Conservation (phyloP, 1,140 invertebrate genomes). For the Drosophila bocki region DNA sequence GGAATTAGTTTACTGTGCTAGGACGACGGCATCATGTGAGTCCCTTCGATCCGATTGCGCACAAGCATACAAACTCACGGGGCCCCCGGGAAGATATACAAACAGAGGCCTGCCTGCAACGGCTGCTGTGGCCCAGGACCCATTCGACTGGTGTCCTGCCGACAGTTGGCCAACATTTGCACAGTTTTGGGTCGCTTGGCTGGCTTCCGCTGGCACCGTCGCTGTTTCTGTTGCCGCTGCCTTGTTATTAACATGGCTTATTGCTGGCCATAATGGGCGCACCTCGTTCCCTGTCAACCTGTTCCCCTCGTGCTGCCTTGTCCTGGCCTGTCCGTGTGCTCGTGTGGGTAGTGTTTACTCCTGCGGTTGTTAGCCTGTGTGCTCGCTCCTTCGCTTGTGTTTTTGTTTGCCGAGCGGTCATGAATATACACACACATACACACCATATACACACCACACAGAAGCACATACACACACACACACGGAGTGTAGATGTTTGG, state of each 20-base stretch:
- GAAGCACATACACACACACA: background rate
- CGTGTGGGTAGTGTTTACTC: conserved; percentile 61
- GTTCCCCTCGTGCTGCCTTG: conserved; percentile 2
- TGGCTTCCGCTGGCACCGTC: conserved; percentile 18
- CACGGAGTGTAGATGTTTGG: conserved; percentile 54
- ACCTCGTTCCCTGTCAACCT: conserved; percentile 58
- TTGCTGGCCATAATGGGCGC: conserved; percentile 75
- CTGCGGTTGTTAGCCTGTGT: conserved; percentile 72
- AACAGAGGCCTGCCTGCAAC: conserved; percentile 47
- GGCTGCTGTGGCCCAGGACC: conserved; percentile 22
- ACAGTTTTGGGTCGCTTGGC: conserved; percentile 69
- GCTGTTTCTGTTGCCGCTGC: conserved; percentile 14
- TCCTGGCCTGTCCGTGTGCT: background rate
- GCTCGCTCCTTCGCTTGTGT: conserved; percentile 65
- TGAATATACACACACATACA: conserved; percentile 36
- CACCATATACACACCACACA: background rate
- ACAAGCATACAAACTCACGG: conserved; percentile 29
- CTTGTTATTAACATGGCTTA: conserved; percentile 81
- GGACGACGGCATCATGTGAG: conserved; percentile 28
- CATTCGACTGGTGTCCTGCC: conserved; percentile 31
- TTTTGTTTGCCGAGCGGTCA: conserved; percentile 72
- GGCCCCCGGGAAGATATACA: conserved; percentile 17
- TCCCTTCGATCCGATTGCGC: conserved; percentile 27
- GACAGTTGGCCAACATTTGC: conserved; percentile 68
- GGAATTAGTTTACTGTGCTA: conserved; percentile 77